Conservation (phyloP, 2,113 vertebrate species). For the Nesoenas mayeri region DNA sequence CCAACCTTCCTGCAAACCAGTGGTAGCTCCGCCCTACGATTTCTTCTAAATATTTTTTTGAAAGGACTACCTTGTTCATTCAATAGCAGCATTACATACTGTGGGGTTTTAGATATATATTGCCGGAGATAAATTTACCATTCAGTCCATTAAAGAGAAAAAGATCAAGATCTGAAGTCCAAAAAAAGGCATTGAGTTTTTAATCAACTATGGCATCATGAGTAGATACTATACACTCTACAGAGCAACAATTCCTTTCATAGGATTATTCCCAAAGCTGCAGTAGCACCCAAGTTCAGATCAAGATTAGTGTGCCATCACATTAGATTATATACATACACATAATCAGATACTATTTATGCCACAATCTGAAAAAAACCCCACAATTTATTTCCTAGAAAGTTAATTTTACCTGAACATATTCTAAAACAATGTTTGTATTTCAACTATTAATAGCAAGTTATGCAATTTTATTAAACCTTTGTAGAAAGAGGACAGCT, state of each 20-base stretch:
- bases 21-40: neutral
- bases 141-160: neutral
- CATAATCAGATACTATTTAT: neutral
- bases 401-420: neutral
- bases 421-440: neutral
- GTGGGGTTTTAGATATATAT: neutral
- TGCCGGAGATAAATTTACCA: neutral
- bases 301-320: neutral
- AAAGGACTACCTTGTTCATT: neutral
- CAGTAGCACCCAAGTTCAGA: neutral
- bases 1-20: neutral
- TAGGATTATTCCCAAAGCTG: neutral
- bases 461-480: neutral
- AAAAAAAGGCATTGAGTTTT: neutral
- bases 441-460: neutral
- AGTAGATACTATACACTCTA: neutral
- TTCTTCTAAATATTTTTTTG: neutral
- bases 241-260: neutral
- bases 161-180: neutral
- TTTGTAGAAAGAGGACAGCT: neutral
- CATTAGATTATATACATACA: neutral
- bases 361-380: neutral
- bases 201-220: neutral
- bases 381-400: neutral
- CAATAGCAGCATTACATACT: rapidly evolving